These are phyloP conservation scores for Spilarctia lutea DNA, from an alignment of 2,888 invertebrate species.

Conservation along the genomic window DNA sequence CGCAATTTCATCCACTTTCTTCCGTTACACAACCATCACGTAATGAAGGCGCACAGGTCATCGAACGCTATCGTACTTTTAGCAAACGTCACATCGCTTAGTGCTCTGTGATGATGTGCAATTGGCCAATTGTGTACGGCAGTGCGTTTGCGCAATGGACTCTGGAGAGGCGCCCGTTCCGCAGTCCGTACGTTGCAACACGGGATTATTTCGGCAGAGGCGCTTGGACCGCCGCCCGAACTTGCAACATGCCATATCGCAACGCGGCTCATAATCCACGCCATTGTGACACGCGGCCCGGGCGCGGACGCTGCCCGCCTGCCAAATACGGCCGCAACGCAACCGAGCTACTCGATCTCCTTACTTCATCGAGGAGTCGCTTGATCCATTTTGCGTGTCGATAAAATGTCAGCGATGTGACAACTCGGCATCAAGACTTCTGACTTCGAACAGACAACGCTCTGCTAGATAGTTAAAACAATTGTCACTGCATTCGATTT, in stretches of 20 bases:
- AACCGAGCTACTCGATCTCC: conserved; percentile 77
- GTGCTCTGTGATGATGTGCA: conserved; percentile 64
- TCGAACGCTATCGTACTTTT: conserved; percentile 74
- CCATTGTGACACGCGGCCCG: conserved; percentile 79
- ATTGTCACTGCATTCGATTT: conserved; percentile 78
- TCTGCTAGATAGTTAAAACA: conserved; percentile 48
- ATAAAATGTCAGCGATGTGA: conserved; percentile 59
- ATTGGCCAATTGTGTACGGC: conserved; percentile 76
- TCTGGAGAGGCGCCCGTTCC: conserved; percentile 83
- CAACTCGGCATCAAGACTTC: conserved; percentile 28
- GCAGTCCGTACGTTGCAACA: conserved; percentile 84
- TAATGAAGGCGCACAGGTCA: conserved; percentile 75
- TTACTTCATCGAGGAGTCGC: conserved; percentile 62
- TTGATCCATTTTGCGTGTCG: conserved; percentile 22
- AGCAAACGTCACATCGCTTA: conserved; percentile 65
- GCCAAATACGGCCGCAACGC: conserved; percentile 76
- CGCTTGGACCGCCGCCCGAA: conserved; percentile 83
- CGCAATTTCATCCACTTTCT: conserved; percentile 84
- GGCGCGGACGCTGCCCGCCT: conserved; percentile 70
- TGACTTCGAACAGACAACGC: conserved; percentile 11
- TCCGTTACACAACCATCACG: conserved; percentile 81
- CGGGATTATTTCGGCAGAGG: conserved; percentile 84
- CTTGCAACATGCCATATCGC: conserved; percentile 86
- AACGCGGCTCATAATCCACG: conserved; percentile 83
- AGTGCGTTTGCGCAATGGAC: conserved; percentile 78